phyloP scores from a whole-genome alignment of 1,140 invertebrate genomes.

The Zaprionus ornatus region DNA sequence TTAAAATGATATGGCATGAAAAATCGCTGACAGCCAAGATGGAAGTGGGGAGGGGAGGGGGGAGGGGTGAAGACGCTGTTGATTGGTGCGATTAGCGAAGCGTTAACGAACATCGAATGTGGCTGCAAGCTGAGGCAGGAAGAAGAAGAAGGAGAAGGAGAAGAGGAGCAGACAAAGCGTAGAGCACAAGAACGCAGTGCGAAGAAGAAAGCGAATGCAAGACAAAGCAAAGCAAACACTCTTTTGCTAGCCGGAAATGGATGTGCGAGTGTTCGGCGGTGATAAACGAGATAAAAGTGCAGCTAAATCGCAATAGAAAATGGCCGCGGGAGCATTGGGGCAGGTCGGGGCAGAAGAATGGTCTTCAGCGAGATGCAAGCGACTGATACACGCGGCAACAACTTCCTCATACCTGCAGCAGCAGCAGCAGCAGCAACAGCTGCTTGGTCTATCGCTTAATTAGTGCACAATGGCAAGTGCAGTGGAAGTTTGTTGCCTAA shows the following conservation, averaged over 20 bases:
- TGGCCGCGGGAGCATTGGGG: neutral
- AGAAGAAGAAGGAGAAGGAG: neutral
- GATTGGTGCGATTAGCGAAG: constrained; percentile 35
- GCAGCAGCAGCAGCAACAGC: constrained; percentile 13
- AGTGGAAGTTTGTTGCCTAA: constrained; percentile 50
- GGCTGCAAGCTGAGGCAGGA: no score
- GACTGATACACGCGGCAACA: constrained; percentile 48
- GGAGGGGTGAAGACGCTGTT: neutral
- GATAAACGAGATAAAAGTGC: constrained; percentile 44
- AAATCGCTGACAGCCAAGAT: constrained; percentile 22
- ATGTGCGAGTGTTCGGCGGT: constrained; percentile 26
- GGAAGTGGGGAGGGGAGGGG: neutral
- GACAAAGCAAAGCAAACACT: constrained; percentile 25
- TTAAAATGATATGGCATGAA: constrained; percentile 19
- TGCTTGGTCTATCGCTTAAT: constrained; percentile 60
- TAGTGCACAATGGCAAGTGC: constrained; percentile 46
- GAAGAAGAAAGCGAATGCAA: neutral
- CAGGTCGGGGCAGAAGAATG: constrained; percentile 19
- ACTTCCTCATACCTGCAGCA: constrained; percentile 57
- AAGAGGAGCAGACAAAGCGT: neutral
- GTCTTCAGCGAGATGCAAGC: constrained; percentile 37
- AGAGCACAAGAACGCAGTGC: neutral
- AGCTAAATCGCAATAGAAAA: constrained; percentile 32
- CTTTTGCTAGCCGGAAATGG: constrained; percentile 39
- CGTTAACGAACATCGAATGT: constrained; percentile 24